phyloP scores from a whole-genome alignment of 2,888 invertebrate genomes.

The Syritta pipiens region DNA sequence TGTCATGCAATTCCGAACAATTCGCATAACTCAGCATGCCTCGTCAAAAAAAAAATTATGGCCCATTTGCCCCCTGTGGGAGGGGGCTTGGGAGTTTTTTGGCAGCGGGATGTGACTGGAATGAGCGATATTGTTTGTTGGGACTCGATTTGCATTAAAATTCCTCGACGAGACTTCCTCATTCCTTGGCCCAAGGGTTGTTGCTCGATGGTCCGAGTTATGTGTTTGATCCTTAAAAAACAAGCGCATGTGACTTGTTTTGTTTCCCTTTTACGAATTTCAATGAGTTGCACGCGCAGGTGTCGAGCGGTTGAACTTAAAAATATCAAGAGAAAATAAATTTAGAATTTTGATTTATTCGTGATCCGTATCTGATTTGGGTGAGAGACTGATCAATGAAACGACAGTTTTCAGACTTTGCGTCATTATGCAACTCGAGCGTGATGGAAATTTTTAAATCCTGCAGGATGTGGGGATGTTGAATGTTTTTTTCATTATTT shows the following conservation, averaged over 20 bases:
- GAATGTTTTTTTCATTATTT: background rate
- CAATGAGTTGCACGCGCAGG: background rate
- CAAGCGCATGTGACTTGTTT: constrained; percentile 7
- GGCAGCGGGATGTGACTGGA: constrained; percentile 53
- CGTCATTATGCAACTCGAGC: constrained; percentile 16
- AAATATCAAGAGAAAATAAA: constrained; percentile 6
- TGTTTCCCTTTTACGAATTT: background rate
- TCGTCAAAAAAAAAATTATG: constrained; percentile 21
- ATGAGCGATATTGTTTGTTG: constrained; percentile 61
- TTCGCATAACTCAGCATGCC: constrained; percentile 35
- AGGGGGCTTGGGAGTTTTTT: constrained; percentile 36
- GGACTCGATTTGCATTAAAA: constrained; percentile 62
- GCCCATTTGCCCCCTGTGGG: constrained; percentile 43
- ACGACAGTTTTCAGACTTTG: constrained; percentile 1
- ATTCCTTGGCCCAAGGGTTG: constrained; percentile 64
- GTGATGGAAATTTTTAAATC: background rate
- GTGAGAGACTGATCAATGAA: constrained; percentile 29
- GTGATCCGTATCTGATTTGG: constrained; percentile 24
- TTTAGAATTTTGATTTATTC: constrained; percentile 31
- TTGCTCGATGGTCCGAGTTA: constrained; percentile 55
- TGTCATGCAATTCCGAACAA: constrained; percentile 54
- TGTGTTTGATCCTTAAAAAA: constrained; percentile 46
- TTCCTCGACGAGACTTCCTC: constrained; percentile 54
- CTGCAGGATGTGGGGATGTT: background rate
- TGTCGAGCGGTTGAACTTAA: constrained; percentile 13